These are phyloP conservation scores for Tetramorium alpestre DNA, from an alignment of 1,140 invertebrate species.

Conservation along the genomic window DNA sequence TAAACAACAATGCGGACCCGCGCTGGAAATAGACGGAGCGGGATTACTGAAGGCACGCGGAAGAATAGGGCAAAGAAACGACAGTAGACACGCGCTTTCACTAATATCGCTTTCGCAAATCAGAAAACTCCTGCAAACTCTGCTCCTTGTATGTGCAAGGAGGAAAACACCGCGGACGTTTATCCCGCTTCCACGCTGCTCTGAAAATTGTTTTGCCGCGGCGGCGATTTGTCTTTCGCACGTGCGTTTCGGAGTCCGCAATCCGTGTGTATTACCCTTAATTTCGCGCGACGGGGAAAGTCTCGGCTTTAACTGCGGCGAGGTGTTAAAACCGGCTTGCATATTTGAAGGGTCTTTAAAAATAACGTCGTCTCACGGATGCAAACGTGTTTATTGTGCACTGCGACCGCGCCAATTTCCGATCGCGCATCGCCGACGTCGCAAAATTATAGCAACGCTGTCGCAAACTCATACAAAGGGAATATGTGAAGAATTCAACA, in stretches of 20 bases:
- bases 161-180: not conserved
- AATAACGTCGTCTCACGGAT: not conserved
- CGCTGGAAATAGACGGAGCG: not conserved
- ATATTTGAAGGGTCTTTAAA: not conserved
- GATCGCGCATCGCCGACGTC: not conserved
- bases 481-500: not conserved
- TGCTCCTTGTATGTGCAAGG: too few species aligned
- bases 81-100: slow-evolving; percentile 3
- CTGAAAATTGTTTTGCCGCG: not conserved
- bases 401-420: not conserved
- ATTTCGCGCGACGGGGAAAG: not conserved
- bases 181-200: not conserved
- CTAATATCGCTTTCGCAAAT: slow-evolving; percentile 39
- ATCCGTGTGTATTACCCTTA: not conserved
- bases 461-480: not conserved
- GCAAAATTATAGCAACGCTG: not conserved
- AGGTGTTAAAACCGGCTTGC: not conserved
- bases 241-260: not conserved
- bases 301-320: not conserved
- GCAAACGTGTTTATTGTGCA: not conserved
- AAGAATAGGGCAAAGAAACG: slow-evolving; percentile 31
- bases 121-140: not conserved
- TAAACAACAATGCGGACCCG: not conserved
- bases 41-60: slow-evolving; percentile 5
- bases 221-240: not conserved